Evolutionary conservation across 2,888 invertebrate species (phyloP), one percentile per base, ranked within the genome.

Genomic region (Crossocerus cetratus): DNA sequence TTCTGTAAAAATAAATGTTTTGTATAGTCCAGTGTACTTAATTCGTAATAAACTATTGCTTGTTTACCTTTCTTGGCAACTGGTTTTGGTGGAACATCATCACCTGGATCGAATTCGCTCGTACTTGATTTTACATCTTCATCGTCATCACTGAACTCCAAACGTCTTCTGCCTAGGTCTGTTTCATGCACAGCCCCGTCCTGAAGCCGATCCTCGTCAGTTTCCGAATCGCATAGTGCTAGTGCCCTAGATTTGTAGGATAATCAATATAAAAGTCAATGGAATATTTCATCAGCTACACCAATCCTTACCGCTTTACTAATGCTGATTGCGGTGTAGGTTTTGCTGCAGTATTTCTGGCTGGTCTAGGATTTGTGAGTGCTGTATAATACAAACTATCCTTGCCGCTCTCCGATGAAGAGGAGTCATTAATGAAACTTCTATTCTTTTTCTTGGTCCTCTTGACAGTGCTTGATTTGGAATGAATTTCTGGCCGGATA

Each of bases 101-200:
- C 90, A 0, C 84, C 87, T 20, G 90, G 90, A 76, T 90, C 90
- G 72, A 86, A 89, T 77, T 90, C 90, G 72, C 90, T 90, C 14
- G 90, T 89, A 56, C 49, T 75, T 0, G 88, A 84, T 75, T 78
- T 49, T 49, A 49, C 22, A 3, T 81, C 67, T 54, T 62, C 77
- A 2, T 86, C 85, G 45, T 87, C 84, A 3, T 86, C 86, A 61
- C 82, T 86, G 60, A 84, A 88, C 11, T 82, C 86, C 44, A 88
- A 76, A 63, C 74, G 72, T 72, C 77, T 84, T 72, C 72, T 78
- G 32, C 72, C 66, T 13, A 80, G 64, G 18, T 67, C 62, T 53
- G 58, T 49, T 18, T 57, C 61, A 14, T 55, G 2, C 13, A 59
- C 54, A 1, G 58, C 42, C 4, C 65, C 69, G 22, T 64, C 65